Evolutionary conservation across 2,888 invertebrate genomes (phyloP).

Genomic region (Strigamia crassipes): DNA sequence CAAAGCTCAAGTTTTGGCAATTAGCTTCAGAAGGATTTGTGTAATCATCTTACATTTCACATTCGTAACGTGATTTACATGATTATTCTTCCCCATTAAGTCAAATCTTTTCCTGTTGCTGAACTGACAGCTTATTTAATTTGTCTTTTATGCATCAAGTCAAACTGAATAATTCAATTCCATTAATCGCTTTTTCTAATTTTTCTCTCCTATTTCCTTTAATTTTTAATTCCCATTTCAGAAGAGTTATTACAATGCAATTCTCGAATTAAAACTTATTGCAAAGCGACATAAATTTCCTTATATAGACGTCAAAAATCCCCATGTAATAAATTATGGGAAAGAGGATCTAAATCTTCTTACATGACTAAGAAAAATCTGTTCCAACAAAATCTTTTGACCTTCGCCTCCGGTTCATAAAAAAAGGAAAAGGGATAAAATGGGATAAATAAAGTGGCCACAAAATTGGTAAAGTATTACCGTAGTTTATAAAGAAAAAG

Average conservation of each 20-base stretch:
- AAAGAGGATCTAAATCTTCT: slow-evolving; percentile 25
- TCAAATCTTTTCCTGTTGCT: slow-evolving; percentile 28
- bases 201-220: neutral
- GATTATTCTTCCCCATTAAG: slow-evolving; percentile 38
- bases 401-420: slow-evolving; percentile 25
- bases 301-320: slow-evolving; percentile 28
- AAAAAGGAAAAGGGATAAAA: slow-evolving; percentile 6
- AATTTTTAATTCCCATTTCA: slow-evolving; percentile 36
- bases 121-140: slow-evolving; percentile 35
- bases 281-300: slow-evolving; percentile 27
- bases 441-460: slow-evolving; percentile 26
- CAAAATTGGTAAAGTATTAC: neutral
- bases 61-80: slow-evolving; percentile 23
- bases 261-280: slow-evolving; percentile 31
- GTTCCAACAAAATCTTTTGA: slow-evolving; percentile 35
- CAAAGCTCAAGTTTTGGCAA: slow-evolving; percentile 34
- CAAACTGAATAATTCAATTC: slow-evolving; percentile 38
- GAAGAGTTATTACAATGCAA: slow-evolving; percentile 32
- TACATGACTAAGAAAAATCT: slow-evolving; percentile 40
- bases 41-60: slow-evolving; percentile 28
- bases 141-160: slow-evolving; percentile 16
- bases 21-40: slow-evolving; percentile 6
- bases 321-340: slow-evolving; percentile 6
- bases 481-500: neutral
- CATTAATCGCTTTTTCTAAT: slow-evolving; percentile 7